phyloP scores from a whole-genome alignment of 2,888 invertebrate species.

The Toxonevra muliebris region DNA sequence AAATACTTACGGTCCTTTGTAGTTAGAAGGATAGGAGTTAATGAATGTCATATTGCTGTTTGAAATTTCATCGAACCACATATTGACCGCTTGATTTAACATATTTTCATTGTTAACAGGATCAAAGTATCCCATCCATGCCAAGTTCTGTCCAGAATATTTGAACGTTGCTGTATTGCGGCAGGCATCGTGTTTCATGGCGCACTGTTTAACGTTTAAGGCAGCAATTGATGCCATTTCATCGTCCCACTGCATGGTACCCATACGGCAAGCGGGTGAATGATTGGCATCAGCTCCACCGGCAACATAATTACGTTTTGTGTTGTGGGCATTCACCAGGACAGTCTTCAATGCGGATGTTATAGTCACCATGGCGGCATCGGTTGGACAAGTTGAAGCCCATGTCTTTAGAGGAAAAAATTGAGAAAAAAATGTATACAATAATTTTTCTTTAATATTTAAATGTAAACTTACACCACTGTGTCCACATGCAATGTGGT shows the following conservation, averaged over 20 bases:
- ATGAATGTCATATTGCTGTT: conserved; percentile 25
- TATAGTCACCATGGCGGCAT: conserved; percentile 20
- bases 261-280: conserved; percentile 52
- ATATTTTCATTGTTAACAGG: conserved; percentile 30
- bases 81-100: conserved; percentile 39
- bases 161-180: conserved; percentile 50
- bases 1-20: conserved; percentile 32
- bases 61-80: conserved; percentile 51
- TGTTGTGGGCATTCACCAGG: conserved; percentile 32
- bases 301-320: conserved; percentile 36
- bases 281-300: conserved; percentile 22
- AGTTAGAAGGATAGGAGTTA: conserved; percentile 40
- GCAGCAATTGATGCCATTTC: conserved; percentile 54
- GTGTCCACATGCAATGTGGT: conserved; percentile 32
- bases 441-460: not conserved
- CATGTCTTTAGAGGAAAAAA: conserved; percentile 22
- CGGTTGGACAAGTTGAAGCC: conserved; percentile 15
- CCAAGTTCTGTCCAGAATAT: conserved; percentile 56
- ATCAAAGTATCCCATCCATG: conserved; percentile 36
- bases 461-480: conserved; percentile 23
- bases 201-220: conserved; percentile 51
- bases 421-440: not conserved
- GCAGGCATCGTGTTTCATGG: conserved; percentile 52
- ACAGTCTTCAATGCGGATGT: not conserved
- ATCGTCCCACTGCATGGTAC: conserved; percentile 54